Base-by-base conservation (phyloP, 2,113 vertebrate genomes). In the Tupaia chinensis region DNA sequence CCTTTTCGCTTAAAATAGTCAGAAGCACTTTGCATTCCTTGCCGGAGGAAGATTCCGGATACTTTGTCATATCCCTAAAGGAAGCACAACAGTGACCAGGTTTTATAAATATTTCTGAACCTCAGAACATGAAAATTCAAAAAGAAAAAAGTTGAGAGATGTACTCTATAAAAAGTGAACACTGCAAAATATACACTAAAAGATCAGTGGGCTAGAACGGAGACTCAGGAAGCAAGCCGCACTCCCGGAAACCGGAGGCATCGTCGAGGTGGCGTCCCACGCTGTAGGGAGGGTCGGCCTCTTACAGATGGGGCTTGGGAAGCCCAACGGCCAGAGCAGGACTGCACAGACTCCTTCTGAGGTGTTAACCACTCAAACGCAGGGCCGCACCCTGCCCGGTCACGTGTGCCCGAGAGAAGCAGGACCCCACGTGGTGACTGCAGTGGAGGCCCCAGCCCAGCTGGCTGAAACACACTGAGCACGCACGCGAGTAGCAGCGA, bases 91-190 rank as follows among this genome's bases (percentile, higher is more conserved):
- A 63, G 25, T 93, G 54, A 89, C 11, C 27, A 17, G 8, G 54
- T 93, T 93, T 93, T 44, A 29, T 69, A 76, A 93, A 66, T 66
- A 93, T 73, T 88, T 80, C 60, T 81, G 32, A 91, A 56, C 27
- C 34, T 82, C 13, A n/a, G 72, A 53, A 89, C 69, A 91, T 70
- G 90, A 94, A 88, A 93, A 81, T 66, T 81, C 73, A 93, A 73
- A 63, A 63, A 91, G 27, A 89, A 69, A 93, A 89, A 68, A 25
- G 32, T 63, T 88, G 73, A 16, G 27, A 63, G 79, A 32, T 11
- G 29, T 83, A 17, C 16, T 7, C 68, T 92, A 61, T 19, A 34
- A 87, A 88, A 82, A 86, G 53, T 44, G 77, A 83, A 63, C 44
- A 74, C 66, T 87, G 44, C 34, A 74, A 69, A 91, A 15, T 56